Percentiles rank a stretch among this genome's conserved stretches.
Evolutionary conservation across 2,113 vertebrate genomes (phyloP).

Genomic region (Ciconia stormi): DNA sequence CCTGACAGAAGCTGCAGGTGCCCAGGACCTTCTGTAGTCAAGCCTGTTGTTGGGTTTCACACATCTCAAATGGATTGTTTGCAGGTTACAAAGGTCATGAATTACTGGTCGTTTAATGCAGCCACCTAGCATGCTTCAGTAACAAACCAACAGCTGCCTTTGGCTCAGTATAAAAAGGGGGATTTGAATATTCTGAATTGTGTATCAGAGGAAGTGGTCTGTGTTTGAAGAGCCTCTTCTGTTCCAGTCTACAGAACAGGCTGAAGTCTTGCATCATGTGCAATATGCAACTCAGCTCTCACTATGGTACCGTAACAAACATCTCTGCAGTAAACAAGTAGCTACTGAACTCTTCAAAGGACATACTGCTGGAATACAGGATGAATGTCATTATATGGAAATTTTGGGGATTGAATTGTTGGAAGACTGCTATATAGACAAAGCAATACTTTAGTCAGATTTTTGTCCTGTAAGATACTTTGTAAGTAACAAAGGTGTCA

Average conservation of each 20-base stretch:
- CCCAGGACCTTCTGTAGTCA: background rate
- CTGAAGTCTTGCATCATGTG: background rate
- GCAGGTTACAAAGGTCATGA: background rate
- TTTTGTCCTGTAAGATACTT: background rate
- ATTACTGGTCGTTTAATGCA: background rate
- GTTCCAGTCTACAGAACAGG: background rate
- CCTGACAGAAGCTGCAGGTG: background rate
- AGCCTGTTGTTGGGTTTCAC: background rate
- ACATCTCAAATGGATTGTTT: background rate
- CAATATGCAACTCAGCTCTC: background rate
- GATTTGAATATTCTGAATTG: background rate
- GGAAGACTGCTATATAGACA: background rate
- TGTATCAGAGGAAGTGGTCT: background rate
- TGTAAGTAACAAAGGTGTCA: background rate
- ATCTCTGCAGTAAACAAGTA: background rate
- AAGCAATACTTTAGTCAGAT: background rate
- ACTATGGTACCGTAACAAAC: accelerated
- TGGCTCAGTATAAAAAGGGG: background rate
- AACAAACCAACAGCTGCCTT: background rate
- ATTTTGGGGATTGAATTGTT: background rate
- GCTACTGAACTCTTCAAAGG: background rate
- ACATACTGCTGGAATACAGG: background rate
- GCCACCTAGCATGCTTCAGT: background rate
- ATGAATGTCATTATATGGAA: background rate
- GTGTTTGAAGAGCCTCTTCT: background rate